A percentile compares a stretch with the other conserved stretches of the same genome.
Conservation (phyloP, 2,888 invertebrate species). For the Frankliniella fusca region DNA sequence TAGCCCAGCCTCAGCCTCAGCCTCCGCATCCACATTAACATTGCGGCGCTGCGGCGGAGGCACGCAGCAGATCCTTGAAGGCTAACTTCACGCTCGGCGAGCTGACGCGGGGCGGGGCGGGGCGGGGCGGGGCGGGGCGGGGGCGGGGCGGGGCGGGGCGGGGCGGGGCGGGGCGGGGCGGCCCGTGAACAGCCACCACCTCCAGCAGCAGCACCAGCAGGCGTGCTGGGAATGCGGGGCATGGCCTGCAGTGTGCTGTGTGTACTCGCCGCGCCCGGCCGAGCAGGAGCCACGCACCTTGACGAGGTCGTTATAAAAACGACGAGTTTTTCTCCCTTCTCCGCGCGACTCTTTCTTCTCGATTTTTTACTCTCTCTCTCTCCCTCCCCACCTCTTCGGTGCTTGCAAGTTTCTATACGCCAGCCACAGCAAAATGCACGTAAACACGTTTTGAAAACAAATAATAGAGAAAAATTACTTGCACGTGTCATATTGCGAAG, state of each 20-base stretch:
- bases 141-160: background rate
- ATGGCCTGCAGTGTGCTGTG: no score
- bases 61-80: background rate
- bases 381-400: background rate
- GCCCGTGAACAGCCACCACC: background rate
- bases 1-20: slow-evolving; percentile 1
- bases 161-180: background rate
- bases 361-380: background rate
- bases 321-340: background rate
- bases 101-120: background rate
- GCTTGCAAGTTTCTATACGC: no score
- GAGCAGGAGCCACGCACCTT: no score
- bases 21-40: background rate
- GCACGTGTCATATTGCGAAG: no score
- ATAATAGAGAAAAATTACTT: no score
- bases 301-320: no score
- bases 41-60: no score
- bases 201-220: background rate
- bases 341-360: background rate
- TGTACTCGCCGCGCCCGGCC: no score
- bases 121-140: background rate
- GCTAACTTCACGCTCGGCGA: slow-evolving; percentile 1
- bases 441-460: no score
- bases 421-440: no score
- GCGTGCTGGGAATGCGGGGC: no score